Base-by-base conservation (phyloP, 2,888 invertebrate species). In the Ellobium chinense region DNA sequence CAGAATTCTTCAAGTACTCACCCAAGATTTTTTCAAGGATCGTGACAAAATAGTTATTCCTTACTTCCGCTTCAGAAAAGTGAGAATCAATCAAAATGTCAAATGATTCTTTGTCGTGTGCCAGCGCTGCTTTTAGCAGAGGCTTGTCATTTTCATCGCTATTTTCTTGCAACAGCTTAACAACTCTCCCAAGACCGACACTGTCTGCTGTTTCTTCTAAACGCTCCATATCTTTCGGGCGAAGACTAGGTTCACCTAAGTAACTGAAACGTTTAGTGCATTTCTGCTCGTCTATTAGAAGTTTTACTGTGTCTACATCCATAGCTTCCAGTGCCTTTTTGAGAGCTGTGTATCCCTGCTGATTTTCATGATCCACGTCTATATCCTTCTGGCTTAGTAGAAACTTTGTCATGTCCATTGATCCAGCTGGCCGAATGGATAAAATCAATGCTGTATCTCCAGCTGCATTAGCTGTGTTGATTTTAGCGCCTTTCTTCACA, bases 401-500 rank as follows among this genome's bases (percentile, higher is more conserved):
- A 37, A n/a, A 9, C n/a, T 31, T 31, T 12, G 37, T 36, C 14
- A 37, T 37, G n/a, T 31, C 36, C 9, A 24, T 18, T 14, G 63
- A 63, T 63, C 63, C 34, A 18, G 29, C 21, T 0, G 68, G 34
- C 5, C 46, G 36, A 12, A 37, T 37, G n/a, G 37, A 34, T 2
- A 66, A 37, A 21, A 66, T 66, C 37, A 66, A 36, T 4, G 66
- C n/a, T 14, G 66, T 66, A n/a, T 66, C 37, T 0, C 66, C 66
- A 37, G 12, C 37, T 37, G 36, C 21, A 37, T 66, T 37, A n/a
- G 4, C 5, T 31, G 66, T 24, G 37, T 66, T 66, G 36, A 66
- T 37, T 9, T 66, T n/a, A 18, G 31, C 63, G 18, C 18, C 36
- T 9, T 34, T 63, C 27, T 21, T n/a, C 7, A 66, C 9, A n/a